Evolutionary conservation across 2,113 vertebrate species (phyloP).

Genomic region (Lagopus leucura): DNA sequence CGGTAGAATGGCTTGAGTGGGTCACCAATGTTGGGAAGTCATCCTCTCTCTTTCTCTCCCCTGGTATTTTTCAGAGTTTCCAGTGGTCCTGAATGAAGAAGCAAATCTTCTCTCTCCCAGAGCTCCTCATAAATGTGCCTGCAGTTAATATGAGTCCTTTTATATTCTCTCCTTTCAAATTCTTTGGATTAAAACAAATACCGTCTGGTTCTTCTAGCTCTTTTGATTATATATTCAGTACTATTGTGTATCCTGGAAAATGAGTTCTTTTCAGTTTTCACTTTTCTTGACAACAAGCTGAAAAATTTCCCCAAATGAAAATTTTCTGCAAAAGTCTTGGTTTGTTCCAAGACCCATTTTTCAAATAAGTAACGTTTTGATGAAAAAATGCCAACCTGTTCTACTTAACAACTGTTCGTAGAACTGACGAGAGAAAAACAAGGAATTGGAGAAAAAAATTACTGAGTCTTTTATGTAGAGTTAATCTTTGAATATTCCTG

Average conservation of each 20-base stretch:
- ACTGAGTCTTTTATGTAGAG: conserved; percentile 63
- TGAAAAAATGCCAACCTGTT: conserved; percentile 75
- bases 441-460: conserved; percentile 66
- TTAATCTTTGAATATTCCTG: conserved; percentile 75
- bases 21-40: not conserved
- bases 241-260: conserved; percentile 75
- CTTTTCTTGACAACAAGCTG: conserved; percentile 72
- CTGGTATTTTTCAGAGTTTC: conserved; percentile 10
- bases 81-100: conserved; percentile 38
- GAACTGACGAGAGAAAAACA: conserved; percentile 67
- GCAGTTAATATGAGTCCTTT: conserved; percentile 75
- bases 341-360: conserved; percentile 74
- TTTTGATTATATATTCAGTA: conserved; percentile 74
- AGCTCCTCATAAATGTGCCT: conserved; percentile 70
- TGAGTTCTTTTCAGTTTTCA: conserved; percentile 71
- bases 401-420: conserved; percentile 72
- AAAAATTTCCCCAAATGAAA: conserved; percentile 73
- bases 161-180: conserved; percentile 72
- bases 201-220: conserved; percentile 72
- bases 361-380: conserved; percentile 74
- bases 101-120: conserved; percentile 35
- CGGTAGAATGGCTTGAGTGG: conserved; percentile 22
- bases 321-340: conserved; percentile 71
- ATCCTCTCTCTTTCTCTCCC: not conserved
- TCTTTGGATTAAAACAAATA: conserved; percentile 75